Evolutionary conservation across 2,797 vertebrate species (phyloP).

Genomic region (Gobionotothen gibberifrons): DNA sequence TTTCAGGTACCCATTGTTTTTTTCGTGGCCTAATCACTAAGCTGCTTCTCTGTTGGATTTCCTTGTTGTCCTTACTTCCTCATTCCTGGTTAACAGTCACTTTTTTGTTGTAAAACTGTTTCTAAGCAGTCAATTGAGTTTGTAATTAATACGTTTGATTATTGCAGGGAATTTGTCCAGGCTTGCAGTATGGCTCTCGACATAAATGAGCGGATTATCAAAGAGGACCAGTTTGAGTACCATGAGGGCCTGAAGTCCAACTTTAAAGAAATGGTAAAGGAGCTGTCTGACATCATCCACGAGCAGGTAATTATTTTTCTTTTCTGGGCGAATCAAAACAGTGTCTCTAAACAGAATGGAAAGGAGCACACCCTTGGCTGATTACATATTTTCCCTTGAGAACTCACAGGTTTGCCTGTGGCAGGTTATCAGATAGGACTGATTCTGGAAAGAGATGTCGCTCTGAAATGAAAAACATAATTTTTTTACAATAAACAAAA

Average conservation of each 20-base stretch:
- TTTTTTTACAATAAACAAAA: too few species aligned
- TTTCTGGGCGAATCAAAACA: neutral
- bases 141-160: neutral
- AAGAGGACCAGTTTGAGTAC: conserved; percentile 97
- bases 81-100: neutral
- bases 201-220: conserved; percentile 95
- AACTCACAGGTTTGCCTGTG: too few species aligned
- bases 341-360: too few species aligned
- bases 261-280: conserved; percentile 98
- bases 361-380: too few species aligned
- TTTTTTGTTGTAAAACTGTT: too few species aligned
- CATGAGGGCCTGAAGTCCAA: conserved; percentile 96
- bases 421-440: too few species aligned
- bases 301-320: conserved; percentile 86
- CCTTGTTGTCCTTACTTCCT: neutral
- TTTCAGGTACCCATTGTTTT: conserved; percentile 85
- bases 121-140: too few species aligned
- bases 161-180: conserved; percentile 91
- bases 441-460: too few species aligned
- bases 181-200: conserved; percentile 94
- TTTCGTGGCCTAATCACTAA: too few species aligned
- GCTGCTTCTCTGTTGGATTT: neutral
- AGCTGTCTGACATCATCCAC: conserved; percentile 96
- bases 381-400: too few species aligned
- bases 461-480: too few species aligned